Evolutionary conservation across 2,888 invertebrate species (phyloP).

Genomic region (Craniophora ligustri): DNA sequence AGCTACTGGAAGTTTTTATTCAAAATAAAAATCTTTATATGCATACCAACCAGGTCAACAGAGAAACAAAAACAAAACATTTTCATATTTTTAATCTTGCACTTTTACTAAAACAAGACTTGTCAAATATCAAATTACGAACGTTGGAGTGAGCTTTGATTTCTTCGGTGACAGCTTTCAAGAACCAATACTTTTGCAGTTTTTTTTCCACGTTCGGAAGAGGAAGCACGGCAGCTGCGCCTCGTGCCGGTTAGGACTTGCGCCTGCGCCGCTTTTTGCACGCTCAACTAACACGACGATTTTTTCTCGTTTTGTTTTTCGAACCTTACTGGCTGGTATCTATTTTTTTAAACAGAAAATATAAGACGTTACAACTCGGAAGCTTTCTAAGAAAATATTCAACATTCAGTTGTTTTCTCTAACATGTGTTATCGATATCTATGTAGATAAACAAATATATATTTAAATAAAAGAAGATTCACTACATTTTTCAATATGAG

Average conservation of each 20-base stretch:
- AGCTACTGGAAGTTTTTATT: slow-evolving; percentile 19
- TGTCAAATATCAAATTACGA: slow-evolving; percentile 48
- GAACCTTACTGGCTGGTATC: slow-evolving; percentile 62
- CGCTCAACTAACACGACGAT: slow-evolving; percentile 72
- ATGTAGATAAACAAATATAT: too few relatives aligned
- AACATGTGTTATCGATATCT: slow-evolving; percentile 28
- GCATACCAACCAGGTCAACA: not conserved
- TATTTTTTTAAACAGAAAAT: slow-evolving; percentile 53
- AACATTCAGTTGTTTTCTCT: slow-evolving; percentile 20
- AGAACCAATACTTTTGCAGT: slow-evolving; percentile 69
- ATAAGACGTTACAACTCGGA: slow-evolving; percentile 54
- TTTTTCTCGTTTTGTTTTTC: slow-evolving; percentile 68
- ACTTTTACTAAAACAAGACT: slow-evolving; percentile 26
- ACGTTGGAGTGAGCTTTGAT: slow-evolving; percentile 56
- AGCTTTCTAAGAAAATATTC: slow-evolving; percentile 48
- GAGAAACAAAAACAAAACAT: not conserved
- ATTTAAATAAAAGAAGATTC: too few relatives aligned
- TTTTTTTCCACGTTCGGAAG: slow-evolving; percentile 78
- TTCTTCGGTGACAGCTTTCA: slow-evolving; percentile 79
- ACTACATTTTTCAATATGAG: too few relatives aligned
- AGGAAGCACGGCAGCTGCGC: slow-evolving; percentile 86
- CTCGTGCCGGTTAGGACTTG: slow-evolving; percentile 78
- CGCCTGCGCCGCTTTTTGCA: slow-evolving; percentile 79
- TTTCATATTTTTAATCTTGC: slow-evolving; percentile 25
- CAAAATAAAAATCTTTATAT: slow-evolving; percentile 12